Evolutionary conservation across 2,888 invertebrate genomes (phyloP).

Genomic region (Dryadula phaetusa): DNA sequence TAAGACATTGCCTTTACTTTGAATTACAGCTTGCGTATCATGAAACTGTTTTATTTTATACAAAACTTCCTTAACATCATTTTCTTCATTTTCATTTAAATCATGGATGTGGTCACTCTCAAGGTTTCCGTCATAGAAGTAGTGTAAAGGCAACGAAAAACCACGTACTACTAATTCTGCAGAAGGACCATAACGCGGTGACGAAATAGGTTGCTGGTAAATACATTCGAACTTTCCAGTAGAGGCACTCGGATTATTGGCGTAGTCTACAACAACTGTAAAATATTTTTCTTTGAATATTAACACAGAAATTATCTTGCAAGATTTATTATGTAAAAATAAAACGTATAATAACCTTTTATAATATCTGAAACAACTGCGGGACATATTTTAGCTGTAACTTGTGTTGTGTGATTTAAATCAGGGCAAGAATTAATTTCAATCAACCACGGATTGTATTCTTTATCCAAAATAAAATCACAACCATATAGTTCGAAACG

Average conservation of each 20-base stretch:
- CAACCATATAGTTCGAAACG: conserved; percentile 96
- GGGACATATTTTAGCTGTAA: conserved; percentile 93
- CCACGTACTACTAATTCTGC: conserved; percentile 65
- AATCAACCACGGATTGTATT: conserved; percentile 94
- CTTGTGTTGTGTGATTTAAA: conserved; percentile 90
- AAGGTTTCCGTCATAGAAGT: conserved; percentile 68
- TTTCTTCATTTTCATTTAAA: conserved; percentile 55
- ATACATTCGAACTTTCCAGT: conserved; percentile 86
- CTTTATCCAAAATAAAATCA: conserved; percentile 95
- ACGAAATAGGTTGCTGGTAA: conserved; percentile 70
- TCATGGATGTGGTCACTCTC: conserved; percentile 55
- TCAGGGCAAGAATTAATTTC: conserved; percentile 97
- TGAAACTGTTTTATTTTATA: conserved; percentile 58
- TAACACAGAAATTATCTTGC: background rate
- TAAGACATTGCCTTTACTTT: conserved; percentile 51
- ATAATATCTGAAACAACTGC: conserved; percentile 92
- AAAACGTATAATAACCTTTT: conserved; percentile 85
- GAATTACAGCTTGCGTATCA: conserved; percentile 56
- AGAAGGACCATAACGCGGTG: conserved; percentile 58
- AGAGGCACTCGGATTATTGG: conserved; percentile 64
- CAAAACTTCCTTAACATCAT: conserved; percentile 56
- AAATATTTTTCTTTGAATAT: conserved; percentile 45
- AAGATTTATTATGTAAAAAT: background rate
- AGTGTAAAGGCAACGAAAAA: conserved; percentile 59
- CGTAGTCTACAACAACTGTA: conserved; percentile 82